Conservation (phyloP, 1,140 invertebrate genomes). For the Caerostris darwini region DNA sequence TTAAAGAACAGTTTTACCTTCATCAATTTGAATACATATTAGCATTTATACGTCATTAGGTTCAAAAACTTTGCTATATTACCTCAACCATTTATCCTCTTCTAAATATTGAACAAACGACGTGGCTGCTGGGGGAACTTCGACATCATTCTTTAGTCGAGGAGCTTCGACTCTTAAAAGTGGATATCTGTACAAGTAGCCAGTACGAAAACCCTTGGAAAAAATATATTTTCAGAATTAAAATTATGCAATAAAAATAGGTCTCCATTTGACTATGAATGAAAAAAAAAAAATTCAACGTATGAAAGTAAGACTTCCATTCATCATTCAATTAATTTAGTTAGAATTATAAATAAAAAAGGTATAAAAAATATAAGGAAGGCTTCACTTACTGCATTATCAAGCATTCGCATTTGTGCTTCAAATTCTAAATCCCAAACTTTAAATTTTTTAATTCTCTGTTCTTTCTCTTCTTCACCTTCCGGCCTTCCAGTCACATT, state of each 20-base stretch:
- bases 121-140: slow-evolving; percentile 96
- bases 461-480: slow-evolving; percentile 63
- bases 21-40: no score
- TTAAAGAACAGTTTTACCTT: no score
- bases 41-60: background rate
- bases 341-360: background rate
- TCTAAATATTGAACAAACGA: slow-evolving; percentile 88
- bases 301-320: background rate
- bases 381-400: slow-evolving; percentile 85
- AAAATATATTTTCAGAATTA: background rate
- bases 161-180: slow-evolving; percentile 93
- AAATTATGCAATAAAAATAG: background rate
- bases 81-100: slow-evolving; percentile 86
- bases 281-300: background rate
- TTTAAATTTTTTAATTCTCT: slow-evolving; percentile 85
- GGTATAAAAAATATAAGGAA: background rate
- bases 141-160: slow-evolving; percentile 94
- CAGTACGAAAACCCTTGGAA: slow-evolving; percentile 92
- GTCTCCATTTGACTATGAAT: background rate
- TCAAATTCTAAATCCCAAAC: slow-evolving; percentile 98
- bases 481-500: slow-evolving; percentile 53
- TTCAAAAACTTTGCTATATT: background rate
- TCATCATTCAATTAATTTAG: background rate
- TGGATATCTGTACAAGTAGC: slow-evolving; percentile 96
- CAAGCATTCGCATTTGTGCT: slow-evolving; percentile 97